Conservation (phyloP, 1,140 invertebrate species). For the Maconellicoccus hirsutus region DNA sequence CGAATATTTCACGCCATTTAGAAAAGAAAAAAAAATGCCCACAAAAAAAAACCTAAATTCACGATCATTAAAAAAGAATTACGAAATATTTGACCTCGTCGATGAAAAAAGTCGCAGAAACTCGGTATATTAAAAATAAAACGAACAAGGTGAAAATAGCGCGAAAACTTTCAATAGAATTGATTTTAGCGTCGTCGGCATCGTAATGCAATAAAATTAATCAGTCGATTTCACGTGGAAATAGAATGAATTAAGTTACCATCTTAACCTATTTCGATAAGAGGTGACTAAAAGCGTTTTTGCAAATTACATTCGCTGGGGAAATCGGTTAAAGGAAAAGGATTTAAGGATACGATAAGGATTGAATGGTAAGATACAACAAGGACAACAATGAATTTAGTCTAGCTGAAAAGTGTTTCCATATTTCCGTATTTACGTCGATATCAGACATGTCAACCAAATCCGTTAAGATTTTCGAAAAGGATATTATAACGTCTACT, state of each 20-base stretch:
- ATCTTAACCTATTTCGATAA: neutral
- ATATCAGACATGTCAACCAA: neutral
- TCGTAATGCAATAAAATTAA: neutral
- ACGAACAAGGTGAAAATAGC: no score
- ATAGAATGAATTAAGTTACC: neutral
- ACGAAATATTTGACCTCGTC: no score
- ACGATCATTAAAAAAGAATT: no score
- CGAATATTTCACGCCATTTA: no score
- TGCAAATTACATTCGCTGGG: neutral
- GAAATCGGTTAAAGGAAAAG: neutral
- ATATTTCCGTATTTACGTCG: slow-evolving; percentile 8
- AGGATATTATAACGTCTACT: slow-evolving; percentile 9
- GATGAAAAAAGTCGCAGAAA: no score
- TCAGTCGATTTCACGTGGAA: neutral
- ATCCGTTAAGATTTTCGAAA: slow-evolving; percentile 2
- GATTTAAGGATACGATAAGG: neutral
- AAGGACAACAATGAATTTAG: slow-evolving; percentile 5
- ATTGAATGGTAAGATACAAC: neutral
- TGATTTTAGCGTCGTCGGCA: neutral
- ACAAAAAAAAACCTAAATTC: no score
- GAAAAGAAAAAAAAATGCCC: no score
- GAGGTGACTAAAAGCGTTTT: neutral
- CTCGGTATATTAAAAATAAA: no score
- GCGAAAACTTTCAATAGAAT: no score
- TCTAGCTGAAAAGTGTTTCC: slow-evolving; percentile 7